These are phyloP conservation scores for Zonotrichia albicollis DNA, from an alignment of 2,797 vertebrate genomes.

Conservation along the genomic window DNA sequence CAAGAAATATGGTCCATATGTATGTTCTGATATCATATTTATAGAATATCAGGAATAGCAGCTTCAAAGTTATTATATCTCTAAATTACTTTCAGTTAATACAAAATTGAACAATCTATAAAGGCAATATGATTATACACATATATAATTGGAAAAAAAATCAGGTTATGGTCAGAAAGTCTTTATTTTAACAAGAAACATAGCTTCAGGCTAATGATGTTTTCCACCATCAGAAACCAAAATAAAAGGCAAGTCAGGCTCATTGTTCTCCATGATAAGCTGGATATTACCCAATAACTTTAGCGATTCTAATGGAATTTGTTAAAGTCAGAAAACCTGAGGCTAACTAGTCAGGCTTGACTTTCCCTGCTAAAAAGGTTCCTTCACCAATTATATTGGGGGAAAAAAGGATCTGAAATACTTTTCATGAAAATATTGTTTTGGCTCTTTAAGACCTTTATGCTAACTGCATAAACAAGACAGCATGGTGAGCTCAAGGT, in stretches of 20 bases:
- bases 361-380: not conserved
- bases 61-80: not conserved
- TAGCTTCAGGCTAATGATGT: not conserved
- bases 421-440: not conserved
- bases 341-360: not conserved
- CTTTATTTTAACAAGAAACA: not conserved
- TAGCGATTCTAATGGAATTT: not conserved
- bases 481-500: not conserved
- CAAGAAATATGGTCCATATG: not conserved
- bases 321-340: not conserved
- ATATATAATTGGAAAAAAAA: not conserved
- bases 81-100: not conserved
- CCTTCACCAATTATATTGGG: not conserved
- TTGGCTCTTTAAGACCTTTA: not conserved
- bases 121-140: not conserved
- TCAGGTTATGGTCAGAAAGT: not conserved
- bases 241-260: not conserved
- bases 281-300: not conserved
- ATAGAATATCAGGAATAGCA: not conserved
- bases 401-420: not conserved
- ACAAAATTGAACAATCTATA: not conserved
- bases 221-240: not conserved
- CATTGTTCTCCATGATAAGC: not conserved
- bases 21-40: not conserved
- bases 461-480: not conserved